phyloP scores from a whole-genome alignment of 2,797 vertebrate species.

The Paramormyrops hopkinsi region DNA sequence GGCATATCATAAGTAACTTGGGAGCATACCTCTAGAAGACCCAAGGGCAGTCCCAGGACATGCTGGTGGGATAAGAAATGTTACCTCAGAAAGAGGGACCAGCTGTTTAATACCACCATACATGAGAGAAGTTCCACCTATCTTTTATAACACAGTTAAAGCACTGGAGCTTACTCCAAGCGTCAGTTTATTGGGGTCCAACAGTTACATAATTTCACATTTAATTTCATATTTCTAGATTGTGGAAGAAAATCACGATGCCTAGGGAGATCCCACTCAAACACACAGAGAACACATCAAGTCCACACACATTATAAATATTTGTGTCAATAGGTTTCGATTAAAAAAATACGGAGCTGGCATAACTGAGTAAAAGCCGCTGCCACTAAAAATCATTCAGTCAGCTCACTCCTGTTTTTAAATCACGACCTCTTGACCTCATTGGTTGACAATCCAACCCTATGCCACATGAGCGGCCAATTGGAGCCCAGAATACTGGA shows the following conservation, averaged over 20 bases:
- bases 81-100: neutral
- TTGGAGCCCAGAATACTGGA: constrained; percentile 53
- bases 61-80: neutral
- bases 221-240: neutral
- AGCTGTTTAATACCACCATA: neutral
- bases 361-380: neutral
- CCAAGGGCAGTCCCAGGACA: neutral
- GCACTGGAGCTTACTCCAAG: neutral
- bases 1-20: neutral
- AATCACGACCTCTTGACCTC: constrained; percentile 39
- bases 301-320: neutral
- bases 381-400: neutral
- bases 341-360: neutral
- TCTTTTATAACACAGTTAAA: neutral
- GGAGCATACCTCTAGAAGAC: neutral
- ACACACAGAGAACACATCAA: neutral
- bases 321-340: neutral
- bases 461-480: constrained; percentile 37
- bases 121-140: neutral
- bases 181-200: neutral
- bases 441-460: constrained; percentile 29
- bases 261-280: neutral
- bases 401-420: constrained; percentile 40
- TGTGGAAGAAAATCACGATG: neutral
- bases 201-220: neutral